phyloP scores from a whole-genome alignment of 2,888 invertebrate genomes.

The Drosophila sordidapex region DNA sequence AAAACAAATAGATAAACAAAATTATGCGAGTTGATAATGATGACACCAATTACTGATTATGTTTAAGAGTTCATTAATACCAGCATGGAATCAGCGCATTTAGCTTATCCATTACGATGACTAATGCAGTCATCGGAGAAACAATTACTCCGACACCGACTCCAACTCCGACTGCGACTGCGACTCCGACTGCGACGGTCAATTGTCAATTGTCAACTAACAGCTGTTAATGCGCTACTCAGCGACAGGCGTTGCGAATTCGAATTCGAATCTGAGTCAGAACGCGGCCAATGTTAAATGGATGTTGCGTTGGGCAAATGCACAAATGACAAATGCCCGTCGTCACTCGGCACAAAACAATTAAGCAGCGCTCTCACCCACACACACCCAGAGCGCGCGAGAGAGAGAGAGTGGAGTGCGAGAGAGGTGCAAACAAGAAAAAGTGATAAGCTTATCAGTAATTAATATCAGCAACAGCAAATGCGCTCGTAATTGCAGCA shows the following conservation, averaged over 20 bases:
- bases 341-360: slow-evolving; percentile 51
- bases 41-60: background rate
- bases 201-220: slow-evolving; percentile 1
- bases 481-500: slow-evolving; percentile 39
- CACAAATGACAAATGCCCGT: slow-evolving; percentile 27
- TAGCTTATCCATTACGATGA: slow-evolving; percentile 67
- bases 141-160: slow-evolving; percentile 8
- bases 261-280: slow-evolving; percentile 23
- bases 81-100: slow-evolving; percentile 70
- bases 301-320: slow-evolving; percentile 24
- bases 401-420: background rate
- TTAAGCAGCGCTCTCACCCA: slow-evolving; percentile 28
- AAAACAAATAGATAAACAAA: background rate
- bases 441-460: slow-evolving; percentile 76
- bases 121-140: slow-evolving; percentile 57
- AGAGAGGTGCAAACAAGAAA: slow-evolving; percentile 8
- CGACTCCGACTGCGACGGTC: slow-evolving; percentile 12
- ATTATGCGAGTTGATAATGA: background rate
- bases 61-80: slow-evolving; percentile 29
- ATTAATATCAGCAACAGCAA: slow-evolving; percentile 6
- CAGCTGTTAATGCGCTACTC: slow-evolving; percentile 26
- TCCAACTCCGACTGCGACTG: slow-evolving; percentile 6
- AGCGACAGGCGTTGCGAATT: slow-evolving; percentile 30
- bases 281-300: slow-evolving; percentile 20
- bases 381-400: slow-evolving; percentile 2